Evolutionary conservation across 2,113 vertebrate genomes (phyloP), one percentile per base, ranked within the genome.

Genomic region (Corythornis cristatus): DNA sequence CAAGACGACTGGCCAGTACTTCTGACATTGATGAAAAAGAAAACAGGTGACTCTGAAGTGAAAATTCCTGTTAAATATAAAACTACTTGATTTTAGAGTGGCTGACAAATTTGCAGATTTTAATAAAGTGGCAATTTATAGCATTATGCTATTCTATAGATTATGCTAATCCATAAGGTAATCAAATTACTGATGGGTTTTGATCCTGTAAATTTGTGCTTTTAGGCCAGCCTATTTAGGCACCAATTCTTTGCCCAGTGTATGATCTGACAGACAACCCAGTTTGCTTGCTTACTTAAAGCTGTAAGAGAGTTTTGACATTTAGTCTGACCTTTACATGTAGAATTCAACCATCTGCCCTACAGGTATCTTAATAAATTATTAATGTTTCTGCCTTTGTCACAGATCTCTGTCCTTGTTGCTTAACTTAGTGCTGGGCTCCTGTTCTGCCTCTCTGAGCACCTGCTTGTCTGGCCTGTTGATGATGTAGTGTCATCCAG

Each of bases 1-100:
- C 99, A 58, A 98, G 99, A 96, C 98, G 99, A 83, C 98, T 99
- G 88, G 98, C 98, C 94, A 99, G 99, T 97, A 98, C 98, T 58
- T 99, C 99, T 88, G 99, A 99, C 93, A 98, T 99, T 42, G 99
- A 99, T 71, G 99, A 99, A 96, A 99, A 99, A 96, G 99, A 99
- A 97, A 99, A 99, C 98, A 99, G 99, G 99, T 99, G 85, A 87
- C 9, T 79, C 70, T 89, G 13, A 82, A 82, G 14, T 81, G 57
- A 2, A 0, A 4, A 45, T 22, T 64, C 56, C 21, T 83, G 61
- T 78, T 50, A 11, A 78, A 57, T 86, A 29, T 29, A 37, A 67
- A 89, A 75, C 56, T 16, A 12, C 12, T 42, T 67, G 5, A 37
- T 72, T 72, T 84, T 87, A 58, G n/a, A 65, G 19, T 67, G 60